Evolutionary conservation across 1,140 invertebrate genomes (phyloP), one percentile per base, ranked within the genome.

Genomic region (Teleogryllus occipitalis): DNA sequence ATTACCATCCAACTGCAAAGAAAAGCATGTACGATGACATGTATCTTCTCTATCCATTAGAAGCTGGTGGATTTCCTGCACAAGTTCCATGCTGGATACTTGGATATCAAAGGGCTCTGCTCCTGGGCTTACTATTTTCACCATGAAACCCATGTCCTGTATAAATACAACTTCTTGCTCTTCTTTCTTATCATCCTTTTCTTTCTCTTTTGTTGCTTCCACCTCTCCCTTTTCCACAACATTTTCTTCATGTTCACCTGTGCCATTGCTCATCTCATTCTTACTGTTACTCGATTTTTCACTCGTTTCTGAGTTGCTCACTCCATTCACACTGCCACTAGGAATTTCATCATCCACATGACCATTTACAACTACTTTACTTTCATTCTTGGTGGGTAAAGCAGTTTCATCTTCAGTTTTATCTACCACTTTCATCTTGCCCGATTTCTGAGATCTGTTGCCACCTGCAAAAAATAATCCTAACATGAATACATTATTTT

Each of bases 31-130:
- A 46, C 97, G 89, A 84, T 98, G 97, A 84, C 98, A 99, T 0
- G 97, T 98, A 84, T 99, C 97, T 86, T 99, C 97, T 49, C 97
- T 89, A 85, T 99, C 98, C 96, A 99, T 98, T 10, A 99, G 87
- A 77, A 99, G 88, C 87, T 99, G 97, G 86, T 99, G 97, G 77
- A 99, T 98, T 89, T 99, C 98, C 89, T 99, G 98, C 0, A 99
- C 97, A 72, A 99, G 87, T 86, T 99, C 98, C 94, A 98, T 97
- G 84, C 96, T 97, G 15, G 96, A 98, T 5, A 99, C 95, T 88
- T 98, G 96, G 84, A 98, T 95, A 84, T 98, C 96, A 85, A 98
- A 94, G 7, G 94, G 90, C 83, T 98, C 96, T 8, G 94, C 89
- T 12, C 95, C 95, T 12, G 96, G 96, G 81, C 94, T 94, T 65